Evolutionary conservation across 2,888 invertebrate genomes (phyloP), one percentile per base, ranked within the genome.

Genomic region (Plebejus argus): DNA sequence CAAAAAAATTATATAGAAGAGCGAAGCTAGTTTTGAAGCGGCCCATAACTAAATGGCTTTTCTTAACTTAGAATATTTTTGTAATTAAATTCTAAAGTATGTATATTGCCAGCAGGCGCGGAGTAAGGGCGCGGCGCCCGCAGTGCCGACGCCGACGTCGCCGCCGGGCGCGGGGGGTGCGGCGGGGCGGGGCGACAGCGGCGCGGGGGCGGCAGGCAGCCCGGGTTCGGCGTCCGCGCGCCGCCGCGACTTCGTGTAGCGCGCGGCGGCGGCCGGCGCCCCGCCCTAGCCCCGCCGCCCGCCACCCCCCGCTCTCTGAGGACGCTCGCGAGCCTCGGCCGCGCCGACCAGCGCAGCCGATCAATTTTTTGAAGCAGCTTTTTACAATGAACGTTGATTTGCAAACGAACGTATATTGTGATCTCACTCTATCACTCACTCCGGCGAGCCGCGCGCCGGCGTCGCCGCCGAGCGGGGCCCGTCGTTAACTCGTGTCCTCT

Each of bases 101-200:
- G 45, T 3, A 45, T 45, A 8, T 58, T 23, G 23, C 56, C 53
- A 7, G 49, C 88, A 92, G 92, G 92, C 89, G 49, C 87, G 91
- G 66, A 90, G 91, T 81, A 92, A 92, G 84, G 92, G 92, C 78
- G 86, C 91, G 53, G 90, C 90, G 77, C 90, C 90, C 71, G 86
- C 85, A 78, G 91, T 86, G 78, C 92, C 92, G 78, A 88, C 91
- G 81, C 91, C 91, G 78, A 81, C 80, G 76, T 82, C 82, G 78
- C 81, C 83, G 78, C 80, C 82, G 77, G 83, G 81, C 76, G 74
- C 77, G 74, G 78, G 79, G 72, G 77, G 76, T 74, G 79, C 79
- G 78, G 78, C 78, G 82, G 78, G n/a, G n/a, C n/a, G n/a, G n/a
- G n/a, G n/a, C n/a, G n/a, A n/a, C n/a, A n/a, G n/a, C n/a, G 83